These are phyloP conservation scores for Drosophila rhopaloa DNA, from an alignment of 1,140 invertebrate species.

Conservation along the genomic window DNA sequence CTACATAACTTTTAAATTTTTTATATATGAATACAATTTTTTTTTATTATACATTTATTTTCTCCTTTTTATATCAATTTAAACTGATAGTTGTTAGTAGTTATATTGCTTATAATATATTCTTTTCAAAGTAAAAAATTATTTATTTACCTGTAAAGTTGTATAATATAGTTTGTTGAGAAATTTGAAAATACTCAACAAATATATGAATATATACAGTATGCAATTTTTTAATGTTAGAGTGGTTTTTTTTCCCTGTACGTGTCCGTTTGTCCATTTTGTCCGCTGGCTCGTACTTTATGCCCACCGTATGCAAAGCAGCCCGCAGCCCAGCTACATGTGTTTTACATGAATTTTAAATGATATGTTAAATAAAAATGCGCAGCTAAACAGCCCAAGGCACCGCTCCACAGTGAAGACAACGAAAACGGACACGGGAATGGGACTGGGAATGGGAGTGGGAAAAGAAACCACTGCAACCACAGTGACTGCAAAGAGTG, in stretches of 20 bases:
- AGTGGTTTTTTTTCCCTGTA: background rate
- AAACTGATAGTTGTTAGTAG: no score
- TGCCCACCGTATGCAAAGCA: slow-evolving; percentile 80
- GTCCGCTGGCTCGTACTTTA: slow-evolving; percentile 61
- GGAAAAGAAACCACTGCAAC: slow-evolving; percentile 24
- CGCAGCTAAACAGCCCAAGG: slow-evolving; percentile 77
- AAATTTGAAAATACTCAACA: no score
- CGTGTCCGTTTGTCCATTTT: slow-evolving; percentile 7
- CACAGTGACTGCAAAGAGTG: slow-evolving; percentile 43
- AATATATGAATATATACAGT: no score
- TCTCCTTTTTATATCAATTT: no score
- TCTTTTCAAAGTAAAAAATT: no score
- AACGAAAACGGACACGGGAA: slow-evolving; percentile 42
- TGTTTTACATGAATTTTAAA: slow-evolving; percentile 84
- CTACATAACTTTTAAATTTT: no score
- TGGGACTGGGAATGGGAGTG: slow-evolving; percentile 8
- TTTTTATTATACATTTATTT: no score
- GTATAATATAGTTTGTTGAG: no score
- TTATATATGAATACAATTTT: no score
- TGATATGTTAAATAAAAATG: slow-evolving; percentile 84
- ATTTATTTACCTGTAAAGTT: no score
- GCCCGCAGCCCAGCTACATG: slow-evolving; percentile 68
- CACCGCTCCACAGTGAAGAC: slow-evolving; percentile 19
- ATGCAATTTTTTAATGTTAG: background rate
- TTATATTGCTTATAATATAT: no score